These are phyloP conservation scores for Hirtodrosophila confusa DNA, from an alignment of 2,888 invertebrate genomes.

Conservation along the genomic window DNA sequence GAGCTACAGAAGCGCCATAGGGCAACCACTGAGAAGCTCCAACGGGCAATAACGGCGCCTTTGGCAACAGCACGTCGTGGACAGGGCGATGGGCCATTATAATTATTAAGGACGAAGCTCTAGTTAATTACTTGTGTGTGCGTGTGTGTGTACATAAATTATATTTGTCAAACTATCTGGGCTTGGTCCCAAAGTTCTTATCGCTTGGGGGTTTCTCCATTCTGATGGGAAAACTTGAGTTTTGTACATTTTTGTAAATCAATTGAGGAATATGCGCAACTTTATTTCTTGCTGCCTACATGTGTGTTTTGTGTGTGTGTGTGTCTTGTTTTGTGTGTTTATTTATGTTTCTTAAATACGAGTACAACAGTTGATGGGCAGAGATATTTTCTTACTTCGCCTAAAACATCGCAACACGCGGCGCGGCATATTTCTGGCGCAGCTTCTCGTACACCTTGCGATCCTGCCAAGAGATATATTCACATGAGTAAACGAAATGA, in stretches of 20 bases:
- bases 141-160: conserved; percentile 14
- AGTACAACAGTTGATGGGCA: conserved; percentile 38
- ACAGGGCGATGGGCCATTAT: conserved; percentile 27
- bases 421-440: conserved; percentile 87
- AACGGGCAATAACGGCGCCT: conserved; percentile 25
- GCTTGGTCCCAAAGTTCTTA: conserved; percentile 49
- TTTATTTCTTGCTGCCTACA: conserved; percentile 1
- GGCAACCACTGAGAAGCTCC: not conserved
- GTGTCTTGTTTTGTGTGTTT: conserved; percentile 10
- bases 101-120: too few relatives aligned
- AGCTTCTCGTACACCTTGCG: conserved; percentile 91
- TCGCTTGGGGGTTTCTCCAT: conserved; percentile 40
- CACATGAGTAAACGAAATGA: too few relatives aligned
- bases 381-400: conserved; percentile 46
- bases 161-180: conserved; percentile 12
- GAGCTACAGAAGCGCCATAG: conserved; percentile 39
- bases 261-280: conserved; percentile 43
- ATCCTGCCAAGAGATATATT: conserved; percentile 85
- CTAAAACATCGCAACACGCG: conserved; percentile 66
- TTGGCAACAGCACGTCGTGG: conserved; percentile 1
- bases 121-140: not conserved
- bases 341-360: conserved; percentile 38
- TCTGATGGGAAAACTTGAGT: conserved; percentile 3
- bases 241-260: conserved; percentile 42
- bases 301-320: not conserved